These are phyloP conservation scores for Drosophila seguyi DNA, from an alignment of 1,140 invertebrate genomes.

Conservation along the genomic window DNA sequence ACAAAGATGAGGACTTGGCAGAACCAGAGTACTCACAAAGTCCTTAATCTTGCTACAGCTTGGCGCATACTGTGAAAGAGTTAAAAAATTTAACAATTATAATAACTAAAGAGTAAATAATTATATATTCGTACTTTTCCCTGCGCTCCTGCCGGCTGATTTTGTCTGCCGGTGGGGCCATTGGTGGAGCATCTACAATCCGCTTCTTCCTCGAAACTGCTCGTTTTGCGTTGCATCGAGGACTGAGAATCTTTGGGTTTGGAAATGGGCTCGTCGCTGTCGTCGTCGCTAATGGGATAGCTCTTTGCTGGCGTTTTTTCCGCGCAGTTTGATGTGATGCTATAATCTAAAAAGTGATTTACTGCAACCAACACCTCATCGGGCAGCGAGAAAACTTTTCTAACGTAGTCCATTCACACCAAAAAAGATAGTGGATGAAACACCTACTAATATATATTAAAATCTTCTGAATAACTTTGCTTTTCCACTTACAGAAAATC, in stretches of 20 bases:
- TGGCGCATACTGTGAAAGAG: not conserved
- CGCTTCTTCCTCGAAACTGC: not conserved
- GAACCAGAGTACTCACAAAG: not conserved
- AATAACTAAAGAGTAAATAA: too few species aligned
- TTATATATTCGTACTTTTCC: not conserved
- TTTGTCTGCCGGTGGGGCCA: conserved; percentile 7
- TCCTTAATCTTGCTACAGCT: not conserved
- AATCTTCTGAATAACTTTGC: not conserved
- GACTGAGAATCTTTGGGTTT: not conserved
- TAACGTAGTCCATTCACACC: not conserved
- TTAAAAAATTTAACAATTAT: not conserved
- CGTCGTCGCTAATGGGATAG: not conserved
- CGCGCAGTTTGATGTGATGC: not conserved
- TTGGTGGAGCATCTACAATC: not conserved
- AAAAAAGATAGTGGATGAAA: not conserved
- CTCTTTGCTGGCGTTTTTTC: fast-evolving
- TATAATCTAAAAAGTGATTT: conserved; percentile 13
- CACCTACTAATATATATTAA: not conserved
- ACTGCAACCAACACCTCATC: conserved; percentile 50
- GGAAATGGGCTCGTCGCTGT: not conserved
- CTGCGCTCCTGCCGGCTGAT: not conserved
- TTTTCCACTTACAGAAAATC: not conserved
- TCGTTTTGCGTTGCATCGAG: conserved; percentile 1
- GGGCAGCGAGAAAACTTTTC: conserved; percentile 39
- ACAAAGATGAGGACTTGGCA: not conserved